Evolutionary conservation across 2,797 vertebrate species (phyloP).

Genomic region (Tiaroga cobitis): DNA sequence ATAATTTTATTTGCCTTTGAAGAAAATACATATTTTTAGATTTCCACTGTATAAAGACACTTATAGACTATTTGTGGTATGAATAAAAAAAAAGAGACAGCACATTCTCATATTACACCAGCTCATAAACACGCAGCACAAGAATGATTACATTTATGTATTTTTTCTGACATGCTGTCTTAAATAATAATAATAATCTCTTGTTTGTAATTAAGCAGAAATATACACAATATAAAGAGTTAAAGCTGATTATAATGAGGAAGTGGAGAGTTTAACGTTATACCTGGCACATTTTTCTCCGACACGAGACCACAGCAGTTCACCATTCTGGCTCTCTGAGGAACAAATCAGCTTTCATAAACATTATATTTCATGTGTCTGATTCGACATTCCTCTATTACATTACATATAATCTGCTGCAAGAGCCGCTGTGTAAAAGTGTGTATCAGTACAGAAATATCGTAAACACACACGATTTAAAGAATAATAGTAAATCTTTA

Average conservation of each 20-base stretch:
- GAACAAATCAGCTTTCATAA: background rate
- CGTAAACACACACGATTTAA: background rate
- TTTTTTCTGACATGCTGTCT: too few relatives aligned
- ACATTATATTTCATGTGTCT: background rate
- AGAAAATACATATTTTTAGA: too few relatives aligned
- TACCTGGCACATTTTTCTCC: constrained; percentile 64
- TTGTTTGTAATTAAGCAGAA: too few relatives aligned
- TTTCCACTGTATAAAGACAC: too few relatives aligned
- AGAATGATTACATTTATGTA: too few relatives aligned
- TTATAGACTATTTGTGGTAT: too few relatives aligned
- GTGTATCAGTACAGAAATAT: background rate
- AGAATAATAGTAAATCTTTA: background rate
- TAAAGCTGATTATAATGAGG: background rate
- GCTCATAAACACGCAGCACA: too few relatives aligned
- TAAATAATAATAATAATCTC: too few relatives aligned
- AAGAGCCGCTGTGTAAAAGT: background rate
- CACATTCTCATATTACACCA: too few relatives aligned
- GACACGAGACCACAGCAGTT: constrained; percentile 65
- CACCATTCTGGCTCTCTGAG: constrained; percentile 53
- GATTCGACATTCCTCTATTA: background rate
- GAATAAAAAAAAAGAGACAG: too few relatives aligned
- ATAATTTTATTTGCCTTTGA: too few relatives aligned
- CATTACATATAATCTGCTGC: background rate
- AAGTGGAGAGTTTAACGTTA: background rate
- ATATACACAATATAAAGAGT: too few relatives aligned